Evolutionary conservation across 2,888 invertebrate genomes (phyloP).

Genomic region (Cephus nigrinus): DNA sequence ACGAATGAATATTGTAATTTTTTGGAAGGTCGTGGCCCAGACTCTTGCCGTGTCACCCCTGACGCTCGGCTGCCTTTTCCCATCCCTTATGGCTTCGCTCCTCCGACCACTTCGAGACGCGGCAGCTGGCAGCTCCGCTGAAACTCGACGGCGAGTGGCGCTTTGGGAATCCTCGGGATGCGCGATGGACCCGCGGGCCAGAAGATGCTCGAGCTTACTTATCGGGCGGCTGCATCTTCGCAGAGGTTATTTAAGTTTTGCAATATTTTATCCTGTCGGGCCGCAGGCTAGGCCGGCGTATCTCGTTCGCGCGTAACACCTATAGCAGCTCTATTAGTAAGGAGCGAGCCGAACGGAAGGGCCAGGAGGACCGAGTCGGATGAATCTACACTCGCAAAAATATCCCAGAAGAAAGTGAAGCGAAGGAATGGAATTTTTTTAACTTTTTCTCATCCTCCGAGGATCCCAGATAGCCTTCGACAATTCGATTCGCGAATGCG

Average conservation of each 20-base stretch:
- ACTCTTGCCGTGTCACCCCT: too few relatives aligned
- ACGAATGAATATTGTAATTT: background rate
- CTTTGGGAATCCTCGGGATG: background rate
- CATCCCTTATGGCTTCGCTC: background rate
- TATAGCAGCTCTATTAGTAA: background rate
- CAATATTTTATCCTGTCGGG: conserved; percentile 41
- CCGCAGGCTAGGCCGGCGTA: background rate
- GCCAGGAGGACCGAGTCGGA: background rate
- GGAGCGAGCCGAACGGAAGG: background rate
- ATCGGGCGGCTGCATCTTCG: conserved; percentile 43
- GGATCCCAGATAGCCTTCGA: background rate
- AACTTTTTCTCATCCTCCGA: background rate
- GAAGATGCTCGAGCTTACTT: conserved; percentile 29
- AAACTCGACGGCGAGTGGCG: too few relatives aligned
- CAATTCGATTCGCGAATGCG: background rate
- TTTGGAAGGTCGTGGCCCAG: background rate
- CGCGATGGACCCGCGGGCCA: background rate
- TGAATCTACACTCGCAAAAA: background rate
- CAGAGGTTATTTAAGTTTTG: conserved; percentile 50
- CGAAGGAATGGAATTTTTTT: background rate
- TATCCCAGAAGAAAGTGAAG: background rate
- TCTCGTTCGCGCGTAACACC: conserved; percentile 5
- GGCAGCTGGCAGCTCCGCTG: too few relatives aligned
- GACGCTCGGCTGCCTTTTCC: background rate
- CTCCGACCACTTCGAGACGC: too few relatives aligned